Evolutionary conservation across 2,113 vertebrate species (phyloP), one percentile per base, ranked within the genome.

Genomic region (Neoarius graeffei): DNA sequence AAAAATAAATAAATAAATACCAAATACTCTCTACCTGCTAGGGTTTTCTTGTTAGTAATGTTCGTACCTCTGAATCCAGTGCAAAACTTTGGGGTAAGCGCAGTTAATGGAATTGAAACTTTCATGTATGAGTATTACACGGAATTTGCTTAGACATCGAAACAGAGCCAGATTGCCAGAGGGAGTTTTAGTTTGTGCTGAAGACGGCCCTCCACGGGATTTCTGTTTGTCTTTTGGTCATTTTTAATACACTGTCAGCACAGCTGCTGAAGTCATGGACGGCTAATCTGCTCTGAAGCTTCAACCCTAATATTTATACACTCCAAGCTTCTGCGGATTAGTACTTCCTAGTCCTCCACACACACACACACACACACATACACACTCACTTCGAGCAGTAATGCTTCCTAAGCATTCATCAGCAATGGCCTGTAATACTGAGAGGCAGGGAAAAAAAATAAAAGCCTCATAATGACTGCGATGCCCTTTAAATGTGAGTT

Each of bases 301-400:
- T 90, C 52, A 85, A 83, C 88, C 86, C 89, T 86, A 83, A 89
- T 89, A 86, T 92, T 90, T 91, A 86, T 91, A 89, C 93, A 93
- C 89, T 88, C 87, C 84, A 85, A 89, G 89, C 86, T 90, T 89
- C 86, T 20, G 56, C 59, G 71, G 89, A 59, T 90, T 87, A 85
- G 50, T 86, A 89, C 91, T 86, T 90, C 71, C 85, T 57, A n/a
- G 35, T 73, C 52, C 35, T 14, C 13, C 84, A 56, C 50, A 84
- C 27, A 56, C 52, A 71, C 23, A 27, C 20, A 54, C 83, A 69
- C 13, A 79, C 56, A 25, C 57, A 86, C 57, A 30, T 57, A 19
- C 85, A 81, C 59, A 50, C 85, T 9, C 54, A 27, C 8, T 52
- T 5, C 9, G 42, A 30, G 59, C 62, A 56, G 60, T 62, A 67